These are phyloP conservation scores for Tragulus kanchil DNA, from an alignment of 2,113 vertebrate species.

Conservation along the genomic window DNA sequence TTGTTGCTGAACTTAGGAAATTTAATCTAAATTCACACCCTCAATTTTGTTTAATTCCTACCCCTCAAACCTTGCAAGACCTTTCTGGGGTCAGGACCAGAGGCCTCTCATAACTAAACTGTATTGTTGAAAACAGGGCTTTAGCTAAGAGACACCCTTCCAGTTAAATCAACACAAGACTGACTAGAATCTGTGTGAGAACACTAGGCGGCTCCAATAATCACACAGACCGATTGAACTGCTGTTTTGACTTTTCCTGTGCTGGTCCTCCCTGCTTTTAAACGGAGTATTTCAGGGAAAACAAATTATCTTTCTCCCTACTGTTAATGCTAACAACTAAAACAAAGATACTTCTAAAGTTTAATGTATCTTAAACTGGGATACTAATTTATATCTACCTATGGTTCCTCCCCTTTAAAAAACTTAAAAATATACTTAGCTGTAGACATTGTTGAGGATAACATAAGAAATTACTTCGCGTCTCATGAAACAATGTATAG, in stretches of 20 bases:
- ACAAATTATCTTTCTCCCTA: not conserved
- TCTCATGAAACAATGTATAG: slow-evolving; percentile 73
- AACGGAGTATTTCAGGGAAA: slow-evolving; percentile 35
- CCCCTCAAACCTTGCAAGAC: not conserved
- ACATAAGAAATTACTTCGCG: slow-evolving; percentile 71
- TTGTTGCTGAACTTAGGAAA: slow-evolving; percentile 18
- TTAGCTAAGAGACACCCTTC: slow-evolving; percentile 16
- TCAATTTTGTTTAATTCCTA: slow-evolving; percentile 51
- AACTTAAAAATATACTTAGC: slow-evolving; percentile 54
- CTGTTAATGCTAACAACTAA: slow-evolving; percentile 59
- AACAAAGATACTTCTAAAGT: slow-evolving; percentile 49
- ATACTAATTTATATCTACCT: slow-evolving; percentile 51
- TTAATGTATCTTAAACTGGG: slow-evolving; percentile 61
- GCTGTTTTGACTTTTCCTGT: not conserved
- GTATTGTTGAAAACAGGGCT: not conserved
- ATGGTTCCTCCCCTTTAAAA: slow-evolving; percentile 37
- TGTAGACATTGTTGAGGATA: slow-evolving; percentile 63
- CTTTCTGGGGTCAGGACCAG: not conserved
- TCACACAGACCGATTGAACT: not conserved
- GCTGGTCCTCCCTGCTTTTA: not conserved
- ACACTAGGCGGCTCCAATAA: not conserved
- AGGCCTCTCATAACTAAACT: slow-evolving; percentile 39
- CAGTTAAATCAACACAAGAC: slow-evolving; percentile 44
- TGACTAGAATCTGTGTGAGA: not conserved
- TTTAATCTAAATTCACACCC: slow-evolving; percentile 11